phyloP scores from a whole-genome alignment of 1,140 invertebrate genomes.

The Callitettix versicolor region DNA sequence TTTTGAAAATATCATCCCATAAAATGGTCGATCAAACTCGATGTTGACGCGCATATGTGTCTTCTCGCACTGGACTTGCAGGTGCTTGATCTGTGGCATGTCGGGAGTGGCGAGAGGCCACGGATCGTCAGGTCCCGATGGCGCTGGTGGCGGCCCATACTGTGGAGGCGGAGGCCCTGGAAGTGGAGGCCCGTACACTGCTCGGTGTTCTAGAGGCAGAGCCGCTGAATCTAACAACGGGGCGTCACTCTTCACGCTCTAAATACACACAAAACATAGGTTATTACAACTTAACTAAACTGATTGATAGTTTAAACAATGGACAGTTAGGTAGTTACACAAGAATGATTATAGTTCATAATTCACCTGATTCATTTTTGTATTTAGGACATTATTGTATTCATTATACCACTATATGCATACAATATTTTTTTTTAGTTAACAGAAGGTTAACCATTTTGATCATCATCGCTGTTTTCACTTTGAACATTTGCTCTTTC shows the following conservation, averaged over 20 bases:
- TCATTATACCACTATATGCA: too few species aligned
- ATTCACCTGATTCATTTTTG: too few species aligned
- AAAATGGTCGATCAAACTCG: slow-evolving; percentile 88
- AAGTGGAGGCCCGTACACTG: slow-evolving; percentile 26
- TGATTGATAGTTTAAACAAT: too few species aligned
- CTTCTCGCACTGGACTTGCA: slow-evolving; percentile 91
- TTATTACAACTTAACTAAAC: too few species aligned
- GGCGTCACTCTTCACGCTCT: slow-evolving; percentile 25
- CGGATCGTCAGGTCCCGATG: slow-evolving; percentile 43
- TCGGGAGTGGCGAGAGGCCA: slow-evolving; percentile 72
- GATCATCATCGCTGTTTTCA: too few species aligned
- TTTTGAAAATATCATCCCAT: slow-evolving; percentile 88
- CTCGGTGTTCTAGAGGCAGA: slow-evolving; percentile 27
- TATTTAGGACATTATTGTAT: too few species aligned
- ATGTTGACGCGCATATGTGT: slow-evolving; percentile 86
- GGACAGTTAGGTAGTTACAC: too few species aligned
- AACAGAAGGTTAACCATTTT: too few species aligned
- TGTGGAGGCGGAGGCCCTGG: slow-evolving; percentile 27
- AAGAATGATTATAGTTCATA: too few species aligned
- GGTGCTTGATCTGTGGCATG: slow-evolving; percentile 81
- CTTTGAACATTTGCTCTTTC: too few species aligned
- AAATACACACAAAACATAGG: slow-evolving; percentile 9
- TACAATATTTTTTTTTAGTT: too few species aligned
- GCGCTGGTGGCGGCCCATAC: slow-evolving; percentile 29
- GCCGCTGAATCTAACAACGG: slow-evolving; percentile 22